phyloP scores from a whole-genome alignment of 2,797 vertebrate genomes.

The Ptychobarbus kaznakovi region DNA sequence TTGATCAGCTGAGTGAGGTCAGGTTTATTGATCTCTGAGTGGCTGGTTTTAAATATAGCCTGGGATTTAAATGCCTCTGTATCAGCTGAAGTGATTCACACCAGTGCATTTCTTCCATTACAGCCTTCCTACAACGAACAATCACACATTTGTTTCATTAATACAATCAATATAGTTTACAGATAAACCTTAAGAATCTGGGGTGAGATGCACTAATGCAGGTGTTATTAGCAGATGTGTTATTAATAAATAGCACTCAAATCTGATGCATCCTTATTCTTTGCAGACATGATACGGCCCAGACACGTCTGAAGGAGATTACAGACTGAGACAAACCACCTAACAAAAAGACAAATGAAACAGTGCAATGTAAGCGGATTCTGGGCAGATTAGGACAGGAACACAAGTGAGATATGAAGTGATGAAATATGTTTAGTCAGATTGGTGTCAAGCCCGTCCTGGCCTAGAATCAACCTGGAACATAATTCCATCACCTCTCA shows the following conservation, averaged over 20 bases:
- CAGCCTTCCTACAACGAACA: not conserved
- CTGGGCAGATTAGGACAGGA: conserved; percentile 41
- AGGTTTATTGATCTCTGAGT: not conserved
- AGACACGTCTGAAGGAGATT: not conserved
- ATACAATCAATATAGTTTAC: not conserved
- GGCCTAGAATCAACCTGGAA: conserved; percentile 25
- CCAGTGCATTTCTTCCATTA: not conserved
- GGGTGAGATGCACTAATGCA: not conserved
- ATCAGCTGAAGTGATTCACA: not conserved
- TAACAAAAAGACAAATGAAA: conserved; percentile 35
- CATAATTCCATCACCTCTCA: conserved; percentile 37
- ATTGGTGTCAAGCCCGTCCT: conserved; percentile 6
- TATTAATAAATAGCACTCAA: not conserved
- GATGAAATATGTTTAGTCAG: conserved; percentile 42
- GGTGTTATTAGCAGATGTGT: not conserved
- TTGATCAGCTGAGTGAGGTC: not conserved
- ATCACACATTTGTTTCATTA: not conserved
- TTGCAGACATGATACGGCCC: not conserved
- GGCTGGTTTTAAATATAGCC: not conserved
- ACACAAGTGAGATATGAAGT: conserved; percentile 44
- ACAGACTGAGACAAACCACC: not conserved
- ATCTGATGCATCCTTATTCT: not conserved
- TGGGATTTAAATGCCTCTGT: not conserved
- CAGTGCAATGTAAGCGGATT: conserved; percentile 43
- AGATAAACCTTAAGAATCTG: not conserved